Percentiles rank a stretch among this genome's conserved stretches.
phyloP scores from a whole-genome alignment of 2,797 vertebrate genomes.

The Falco peregrinus region DNA sequence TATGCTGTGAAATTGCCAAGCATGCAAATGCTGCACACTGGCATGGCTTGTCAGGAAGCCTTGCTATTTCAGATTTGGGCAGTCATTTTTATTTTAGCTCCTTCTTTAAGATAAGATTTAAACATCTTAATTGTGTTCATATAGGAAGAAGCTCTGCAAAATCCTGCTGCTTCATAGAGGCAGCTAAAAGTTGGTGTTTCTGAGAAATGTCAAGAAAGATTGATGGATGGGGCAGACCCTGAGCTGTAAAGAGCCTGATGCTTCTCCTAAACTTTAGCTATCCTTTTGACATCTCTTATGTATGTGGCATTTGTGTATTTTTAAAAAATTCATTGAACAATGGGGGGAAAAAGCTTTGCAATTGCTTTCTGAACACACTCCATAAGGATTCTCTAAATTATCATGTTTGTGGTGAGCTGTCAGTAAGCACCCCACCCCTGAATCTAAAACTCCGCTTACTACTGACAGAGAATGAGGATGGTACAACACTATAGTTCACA shows the following conservation, averaged over 20 bases:
- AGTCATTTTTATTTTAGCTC: neutral
- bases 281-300: neutral
- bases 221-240: neutral
- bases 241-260: neutral
- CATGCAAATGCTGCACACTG: fast-evolving
- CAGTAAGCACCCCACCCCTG: neutral
- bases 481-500: neutral
- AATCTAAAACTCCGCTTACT: neutral
- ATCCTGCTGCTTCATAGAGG: neutral
- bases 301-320: neutral
- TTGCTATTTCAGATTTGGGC: neutral
- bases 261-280: neutral
- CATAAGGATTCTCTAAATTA: neutral
- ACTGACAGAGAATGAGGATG: neutral
- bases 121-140: neutral
- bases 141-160: neutral
- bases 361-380: neutral
- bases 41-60: neutral
- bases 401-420: fast-evolving
- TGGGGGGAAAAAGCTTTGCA: neutral
- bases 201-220: neutral
- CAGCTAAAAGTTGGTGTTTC: neutral
- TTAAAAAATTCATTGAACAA: neutral
- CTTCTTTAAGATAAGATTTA: neutral
- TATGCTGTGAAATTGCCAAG: neutral